These are phyloP conservation scores for Erethizon dorsatum DNA, from an alignment of 2,797 vertebrate genomes.

Conservation along the genomic window DNA sequence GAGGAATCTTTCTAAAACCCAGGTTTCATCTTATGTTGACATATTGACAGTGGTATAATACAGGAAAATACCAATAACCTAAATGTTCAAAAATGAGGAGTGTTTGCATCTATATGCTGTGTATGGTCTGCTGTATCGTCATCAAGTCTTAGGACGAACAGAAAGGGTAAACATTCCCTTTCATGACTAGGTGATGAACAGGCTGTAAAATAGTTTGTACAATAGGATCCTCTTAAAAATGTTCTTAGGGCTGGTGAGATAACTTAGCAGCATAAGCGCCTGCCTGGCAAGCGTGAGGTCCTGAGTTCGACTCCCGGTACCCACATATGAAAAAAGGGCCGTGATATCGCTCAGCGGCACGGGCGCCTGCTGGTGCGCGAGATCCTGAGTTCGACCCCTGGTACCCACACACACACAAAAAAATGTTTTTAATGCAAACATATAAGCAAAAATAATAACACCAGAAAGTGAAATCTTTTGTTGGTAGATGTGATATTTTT, in stretches of 20 bases:
- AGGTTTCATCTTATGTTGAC: neutral
- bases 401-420: neutral
- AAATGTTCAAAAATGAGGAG: neutral
- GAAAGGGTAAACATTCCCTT: neutral
- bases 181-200: conserved; percentile 19
- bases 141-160: conserved; percentile 43
- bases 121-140: neutral
- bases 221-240: conserved; percentile 38
- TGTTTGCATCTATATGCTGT: neutral
- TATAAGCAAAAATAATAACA: neutral
- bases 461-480: neutral
- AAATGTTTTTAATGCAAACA: conserved; percentile 37
- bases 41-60: neutral
- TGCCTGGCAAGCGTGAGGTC: too few species aligned
- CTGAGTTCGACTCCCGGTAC: too few species aligned
- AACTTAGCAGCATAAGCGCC: too few species aligned
- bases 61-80: conserved; percentile 8
- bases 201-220: conserved; percentile 19
- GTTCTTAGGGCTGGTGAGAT: neutral
- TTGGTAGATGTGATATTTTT: neutral
- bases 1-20: neutral
- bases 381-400: too few species aligned
- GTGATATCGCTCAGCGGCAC: too few species aligned
- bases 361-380: too few species aligned
- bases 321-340: too few species aligned